Base-by-base conservation (phyloP, 2,113 vertebrate genomes). In the Hippocampus abdominalis region DNA sequence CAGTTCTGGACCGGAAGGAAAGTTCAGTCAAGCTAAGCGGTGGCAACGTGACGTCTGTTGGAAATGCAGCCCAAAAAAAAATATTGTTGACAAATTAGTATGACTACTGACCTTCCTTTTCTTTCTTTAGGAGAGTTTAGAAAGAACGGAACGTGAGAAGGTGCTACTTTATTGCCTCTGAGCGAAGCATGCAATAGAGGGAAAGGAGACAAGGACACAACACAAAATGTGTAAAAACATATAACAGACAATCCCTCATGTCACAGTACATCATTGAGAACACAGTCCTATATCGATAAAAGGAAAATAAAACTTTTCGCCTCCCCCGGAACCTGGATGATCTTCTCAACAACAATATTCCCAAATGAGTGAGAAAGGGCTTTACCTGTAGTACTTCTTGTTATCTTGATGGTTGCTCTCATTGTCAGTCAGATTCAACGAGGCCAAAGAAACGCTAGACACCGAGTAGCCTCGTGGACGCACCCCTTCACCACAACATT, bases 381-480 rank as follows among this genome's bases (percentile, higher is more conserved):
- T 32, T 92, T 88, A 99, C 97, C 96, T 95, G 88, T 94, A 94
- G 36, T 93, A 94, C 86, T 93, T 94, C 93, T 91, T 97, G 89
- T 94, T 97, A 82, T 96, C 95, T 71, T 94, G 92, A 56, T 93
- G 94, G 73, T 95, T 81, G 70, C 93, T 95, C 72, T 97, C 93
- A 18, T 85, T 95, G 83, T 98, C 93, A 25, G 93, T 94, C 74
- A 95, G 93, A 89, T 94, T 97, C 84, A 99, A 92, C 4, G 97
- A 99, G 40, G 97, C 96, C 91, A 98, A 76, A 75, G 96, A 97
- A 76, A 98, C 91, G 79, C 96, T 97, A 49, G 97, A 98, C 78
- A 96, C 97, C 29, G 94, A 94, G 91, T 92, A 94, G 73, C 94
- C 93, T 89, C 86, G 90, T 83, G 88, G 92, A 84, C 93, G 91